A percentile compares a stretch with the other conserved stretches of the same genome.
phyloP scores from a whole-genome alignment of 2,797 vertebrate species.

The Myiotriccus ornatus region DNA sequence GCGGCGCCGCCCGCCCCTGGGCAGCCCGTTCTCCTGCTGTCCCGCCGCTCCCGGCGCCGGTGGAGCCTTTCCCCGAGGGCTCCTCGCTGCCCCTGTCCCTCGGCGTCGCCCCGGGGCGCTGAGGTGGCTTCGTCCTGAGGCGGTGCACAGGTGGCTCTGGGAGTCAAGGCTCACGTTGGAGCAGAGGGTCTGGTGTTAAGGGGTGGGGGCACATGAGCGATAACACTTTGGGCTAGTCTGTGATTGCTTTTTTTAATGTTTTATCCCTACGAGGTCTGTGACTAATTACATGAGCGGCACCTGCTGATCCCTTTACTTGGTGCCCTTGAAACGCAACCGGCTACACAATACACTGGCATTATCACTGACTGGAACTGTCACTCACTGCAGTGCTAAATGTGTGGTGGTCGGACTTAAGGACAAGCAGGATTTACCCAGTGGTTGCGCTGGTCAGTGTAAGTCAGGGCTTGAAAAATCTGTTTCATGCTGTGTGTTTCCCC shows the following conservation, averaged over 20 bases:
- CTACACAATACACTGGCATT: too few relatives aligned
- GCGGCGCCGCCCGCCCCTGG: background rate
- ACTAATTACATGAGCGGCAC: background rate
- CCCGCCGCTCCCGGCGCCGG: background rate
- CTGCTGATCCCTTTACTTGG: too few relatives aligned
- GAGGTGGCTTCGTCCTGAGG: background rate
- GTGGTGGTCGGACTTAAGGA: background rate
- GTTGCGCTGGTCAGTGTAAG: background rate
- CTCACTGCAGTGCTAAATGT: background rate
- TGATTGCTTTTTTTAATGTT: background rate
- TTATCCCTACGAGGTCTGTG: background rate
- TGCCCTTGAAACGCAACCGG: too few relatives aligned
- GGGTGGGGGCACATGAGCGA: too few relatives aligned
- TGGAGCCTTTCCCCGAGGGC: background rate
- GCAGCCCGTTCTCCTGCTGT: background rate
- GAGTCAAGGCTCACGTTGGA: background rate
- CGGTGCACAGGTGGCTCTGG: background rate
- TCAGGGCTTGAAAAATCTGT: accelerated
- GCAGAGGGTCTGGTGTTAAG: background rate
- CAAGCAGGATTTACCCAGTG: background rate
- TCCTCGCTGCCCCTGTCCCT: too few relatives aligned
- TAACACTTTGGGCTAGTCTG: too few relatives aligned
- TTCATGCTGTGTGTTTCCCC: accelerated
- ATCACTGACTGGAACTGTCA: too few relatives aligned
- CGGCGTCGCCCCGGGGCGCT: background rate